Evolutionary conservation across 2,888 invertebrate species (phyloP).

Genomic region (Xylocampa areola): DNA sequence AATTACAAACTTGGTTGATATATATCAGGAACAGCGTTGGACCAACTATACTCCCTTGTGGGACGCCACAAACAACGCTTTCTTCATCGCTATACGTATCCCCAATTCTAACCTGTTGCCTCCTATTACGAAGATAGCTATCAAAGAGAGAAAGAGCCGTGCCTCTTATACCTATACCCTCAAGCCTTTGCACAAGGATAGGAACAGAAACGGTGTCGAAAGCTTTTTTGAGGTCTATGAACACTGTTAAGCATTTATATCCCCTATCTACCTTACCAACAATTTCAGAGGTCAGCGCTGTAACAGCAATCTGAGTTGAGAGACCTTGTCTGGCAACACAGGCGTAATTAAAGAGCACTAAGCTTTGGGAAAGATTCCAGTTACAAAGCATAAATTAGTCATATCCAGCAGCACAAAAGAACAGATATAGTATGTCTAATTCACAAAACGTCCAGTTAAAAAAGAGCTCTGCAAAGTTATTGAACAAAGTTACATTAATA

Average conservation of each 20-base stretch:
- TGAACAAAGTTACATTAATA: too few relatives aligned
- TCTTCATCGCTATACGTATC: conserved; percentile 10
- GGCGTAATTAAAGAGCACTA: conserved; percentile 31
- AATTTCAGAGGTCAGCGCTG: conserved; percentile 4
- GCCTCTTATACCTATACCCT: conserved; percentile 15
- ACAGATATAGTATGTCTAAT: too few relatives aligned
- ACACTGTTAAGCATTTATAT: conserved; percentile 11
- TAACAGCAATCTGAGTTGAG: conserved; percentile 9
- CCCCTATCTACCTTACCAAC: conserved; percentile 7
- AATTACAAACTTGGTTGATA: too few relatives aligned
- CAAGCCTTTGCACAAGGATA: conserved; percentile 13
- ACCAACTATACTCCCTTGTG: conserved; percentile 5
- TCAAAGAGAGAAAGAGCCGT: conserved; percentile 9
- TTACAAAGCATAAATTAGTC: conserved; percentile 25
- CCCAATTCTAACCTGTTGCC: conserved; percentile 9
- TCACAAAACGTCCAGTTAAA: too few relatives aligned
- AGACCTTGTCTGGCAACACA: conserved; percentile 20
- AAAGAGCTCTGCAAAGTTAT: too few relatives aligned
- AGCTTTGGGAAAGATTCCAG: conserved; percentile 32
- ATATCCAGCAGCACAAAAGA: conserved; percentile 30
- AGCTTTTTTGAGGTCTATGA: conserved; percentile 13
- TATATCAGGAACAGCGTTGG: conserved; percentile 15
- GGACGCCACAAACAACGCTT: conserved; percentile 1
- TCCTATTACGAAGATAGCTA: conserved; percentile 8
- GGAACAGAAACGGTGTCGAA: too few relatives aligned